A percentile compares a stretch with the other conserved stretches of the same genome.
These are phyloP conservation scores for Girardinus metallicus DNA, from an alignment of 2,797 vertebrate genomes.

Conservation along the genomic window DNA sequence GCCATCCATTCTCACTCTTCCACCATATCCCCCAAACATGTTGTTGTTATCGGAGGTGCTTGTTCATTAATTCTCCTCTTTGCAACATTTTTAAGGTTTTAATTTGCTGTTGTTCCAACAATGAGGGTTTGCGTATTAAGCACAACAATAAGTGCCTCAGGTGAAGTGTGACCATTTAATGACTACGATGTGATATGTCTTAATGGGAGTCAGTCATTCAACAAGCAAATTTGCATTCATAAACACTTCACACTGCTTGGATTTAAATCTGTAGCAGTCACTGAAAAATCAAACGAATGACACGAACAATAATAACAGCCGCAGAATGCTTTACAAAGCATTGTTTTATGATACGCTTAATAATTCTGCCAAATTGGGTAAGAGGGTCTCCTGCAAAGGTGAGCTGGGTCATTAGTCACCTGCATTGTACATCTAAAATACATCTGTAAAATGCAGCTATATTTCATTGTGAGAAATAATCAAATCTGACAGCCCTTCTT, in stretches of 20 bases:
- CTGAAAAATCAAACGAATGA: constrained; percentile 27
- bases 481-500: constrained; percentile 38
- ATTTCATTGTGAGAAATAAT: constrained; percentile 61
- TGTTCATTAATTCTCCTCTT: constrained; percentile 71
- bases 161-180: constrained; percentile 67
- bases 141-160: constrained; percentile 56
- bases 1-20: constrained; percentile 27
- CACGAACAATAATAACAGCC: constrained; percentile 41
- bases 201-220: constrained; percentile 67
- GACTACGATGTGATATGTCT: constrained; percentile 55
- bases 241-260: constrained; percentile 38
- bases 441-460: constrained; percentile 57
- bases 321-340: constrained; percentile 27
- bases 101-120: constrained; percentile 69
- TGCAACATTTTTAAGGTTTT: constrained; percentile 71
- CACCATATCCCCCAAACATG: constrained; percentile 49
- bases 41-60: constrained; percentile 68
- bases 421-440: constrained; percentile 56
- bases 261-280: constrained; percentile 33
- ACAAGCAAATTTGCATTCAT: constrained; percentile 50
- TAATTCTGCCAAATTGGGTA: constrained; percentile 45
- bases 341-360: constrained; percentile 27
- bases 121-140: constrained; percentile 51
- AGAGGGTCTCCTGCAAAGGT: constrained; percentile 62
- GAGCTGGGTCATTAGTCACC: constrained; percentile 65